These are phyloP conservation scores for Delphinapterus leucas DNA, from an alignment of 2,113 vertebrate species.

Conservation along the genomic window DNA sequence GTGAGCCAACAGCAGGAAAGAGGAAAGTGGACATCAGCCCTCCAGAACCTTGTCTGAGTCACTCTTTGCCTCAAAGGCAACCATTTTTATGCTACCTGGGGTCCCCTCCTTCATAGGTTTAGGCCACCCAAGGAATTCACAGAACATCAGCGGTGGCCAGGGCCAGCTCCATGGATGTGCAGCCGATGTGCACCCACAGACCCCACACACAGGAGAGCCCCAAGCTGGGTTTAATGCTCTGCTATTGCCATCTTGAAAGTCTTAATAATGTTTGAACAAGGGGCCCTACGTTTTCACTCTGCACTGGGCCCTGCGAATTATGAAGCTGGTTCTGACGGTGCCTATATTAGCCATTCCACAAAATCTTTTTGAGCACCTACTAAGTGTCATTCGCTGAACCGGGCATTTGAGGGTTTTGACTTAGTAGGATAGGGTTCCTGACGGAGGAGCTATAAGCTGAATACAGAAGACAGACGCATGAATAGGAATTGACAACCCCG, in stretches of 20 bases:
- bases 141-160: not conserved
- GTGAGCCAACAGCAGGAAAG: not conserved
- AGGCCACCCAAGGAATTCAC: not conserved
- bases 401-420: not conserved
- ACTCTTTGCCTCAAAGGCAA: not conserved
- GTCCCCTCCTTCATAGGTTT: not conserved
- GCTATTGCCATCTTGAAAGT: not conserved
- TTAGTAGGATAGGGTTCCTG: not conserved
- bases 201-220: accelerated
- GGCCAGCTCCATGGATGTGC: not conserved
- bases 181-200: accelerated
- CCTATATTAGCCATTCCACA: not conserved
- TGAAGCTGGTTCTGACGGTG: accelerated
- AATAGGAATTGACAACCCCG: not conserved
- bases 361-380: not conserved
- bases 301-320: not conserved
- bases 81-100: not conserved
- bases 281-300: not conserved
- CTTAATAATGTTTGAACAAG: not conserved
- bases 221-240: not conserved
- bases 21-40: not conserved
- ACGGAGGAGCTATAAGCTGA: not conserved
- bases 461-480: not conserved
- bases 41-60: not conserved
- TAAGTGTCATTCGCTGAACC: not conserved